Evolutionary conservation across 2,888 invertebrate genomes (phyloP).

Genomic region (Diachrysia chrysitis): DNA sequence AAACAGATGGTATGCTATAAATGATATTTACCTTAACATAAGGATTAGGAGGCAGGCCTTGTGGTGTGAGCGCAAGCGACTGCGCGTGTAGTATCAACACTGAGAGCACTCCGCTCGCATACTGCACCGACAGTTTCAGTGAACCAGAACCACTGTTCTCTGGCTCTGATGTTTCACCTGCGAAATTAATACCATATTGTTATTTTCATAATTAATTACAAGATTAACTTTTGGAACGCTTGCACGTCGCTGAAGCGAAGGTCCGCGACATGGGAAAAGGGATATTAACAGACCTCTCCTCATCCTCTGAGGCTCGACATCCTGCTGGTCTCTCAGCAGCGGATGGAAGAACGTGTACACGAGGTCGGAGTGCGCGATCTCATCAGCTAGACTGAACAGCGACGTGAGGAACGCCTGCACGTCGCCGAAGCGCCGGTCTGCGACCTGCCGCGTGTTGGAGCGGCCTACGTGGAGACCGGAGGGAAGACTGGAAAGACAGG

Average conservation of each 20-base stretch:
- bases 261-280: too few relatives aligned
- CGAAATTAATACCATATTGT: slow-evolving; percentile 7
- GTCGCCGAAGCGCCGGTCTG: slow-evolving; percentile 96
- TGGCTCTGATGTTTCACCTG: slow-evolving; percentile 73
- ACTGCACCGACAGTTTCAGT: slow-evolving; percentile 85
- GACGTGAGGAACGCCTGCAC: slow-evolving; percentile 96
- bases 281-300: too few relatives aligned
- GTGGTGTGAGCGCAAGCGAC: slow-evolving; percentile 94
- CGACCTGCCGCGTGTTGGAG: slow-evolving; percentile 98
- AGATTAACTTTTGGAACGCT: too few relatives aligned
- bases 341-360: slow-evolving; percentile 99
- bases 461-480: slow-evolving; percentile 95
- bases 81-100: slow-evolving; percentile 94
- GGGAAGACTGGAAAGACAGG: slow-evolving; percentile 71
- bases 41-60: slow-evolving; percentile 95
- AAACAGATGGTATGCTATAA: too few relatives aligned
- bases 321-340: slow-evolving; percentile 97
- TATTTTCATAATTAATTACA: too few relatives aligned
- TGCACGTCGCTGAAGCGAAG: too few relatives aligned
- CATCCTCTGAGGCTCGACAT: slow-evolving; percentile 93
- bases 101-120: slow-evolving; percentile 83
- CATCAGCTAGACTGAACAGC: slow-evolving; percentile 95
- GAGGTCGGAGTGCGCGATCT: slow-evolving; percentile 98
- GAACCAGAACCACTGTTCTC: slow-evolving; percentile 82
- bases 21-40: slow-evolving; percentile 92